phyloP scores from a whole-genome alignment of 2,888 invertebrate species.

The Cyrtodaria siliqua region DNA sequence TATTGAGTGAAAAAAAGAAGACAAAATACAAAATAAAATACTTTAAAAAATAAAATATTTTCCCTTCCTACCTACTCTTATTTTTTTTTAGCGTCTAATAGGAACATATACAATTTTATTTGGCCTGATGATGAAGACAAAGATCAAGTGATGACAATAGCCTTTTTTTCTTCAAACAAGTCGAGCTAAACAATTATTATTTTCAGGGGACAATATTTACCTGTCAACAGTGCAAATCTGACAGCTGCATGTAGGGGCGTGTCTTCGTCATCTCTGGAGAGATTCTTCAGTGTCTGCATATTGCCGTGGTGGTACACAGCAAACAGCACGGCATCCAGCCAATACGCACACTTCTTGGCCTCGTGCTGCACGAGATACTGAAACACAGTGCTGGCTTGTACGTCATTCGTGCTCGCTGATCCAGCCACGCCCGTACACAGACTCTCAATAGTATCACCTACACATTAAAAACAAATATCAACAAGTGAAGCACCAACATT shows the following conservation, averaged over 20 bases:
- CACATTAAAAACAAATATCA: constrained; percentile 12
- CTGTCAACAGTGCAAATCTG: constrained; percentile 65
- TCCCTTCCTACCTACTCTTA: too few relatives aligned
- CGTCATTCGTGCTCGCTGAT: constrained; percentile 7
- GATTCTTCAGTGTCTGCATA: constrained; percentile 32
- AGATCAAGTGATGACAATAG: too few relatives aligned
- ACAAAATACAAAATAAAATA: too few relatives aligned
- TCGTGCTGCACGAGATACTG: constrained; percentile 29
- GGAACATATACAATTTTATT: too few relatives aligned
- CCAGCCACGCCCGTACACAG: constrained; percentile 47
- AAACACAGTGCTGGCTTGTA: constrained; percentile 49
- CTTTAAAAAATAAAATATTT: too few relatives aligned
- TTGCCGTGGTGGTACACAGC: constrained; percentile 54
- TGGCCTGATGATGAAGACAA: too few relatives aligned
- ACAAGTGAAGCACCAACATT: too few relatives aligned
- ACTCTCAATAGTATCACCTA: constrained; percentile 37
- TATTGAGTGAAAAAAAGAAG: too few relatives aligned
- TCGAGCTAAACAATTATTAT: neutral
- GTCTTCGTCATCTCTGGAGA: constrained; percentile 52
- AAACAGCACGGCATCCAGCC: constrained; percentile 64
- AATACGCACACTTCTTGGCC: constrained; percentile 8
- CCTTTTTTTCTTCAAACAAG: neutral
- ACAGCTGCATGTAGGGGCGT: constrained; percentile 68
- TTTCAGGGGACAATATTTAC: constrained; percentile 56
- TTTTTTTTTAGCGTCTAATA: too few relatives aligned